A percentile compares a stretch with the other conserved stretches of the same genome.
Evolutionary conservation across 1,140 invertebrate species (phyloP).

Genomic region (Ceratosolen solmsi): DNA sequence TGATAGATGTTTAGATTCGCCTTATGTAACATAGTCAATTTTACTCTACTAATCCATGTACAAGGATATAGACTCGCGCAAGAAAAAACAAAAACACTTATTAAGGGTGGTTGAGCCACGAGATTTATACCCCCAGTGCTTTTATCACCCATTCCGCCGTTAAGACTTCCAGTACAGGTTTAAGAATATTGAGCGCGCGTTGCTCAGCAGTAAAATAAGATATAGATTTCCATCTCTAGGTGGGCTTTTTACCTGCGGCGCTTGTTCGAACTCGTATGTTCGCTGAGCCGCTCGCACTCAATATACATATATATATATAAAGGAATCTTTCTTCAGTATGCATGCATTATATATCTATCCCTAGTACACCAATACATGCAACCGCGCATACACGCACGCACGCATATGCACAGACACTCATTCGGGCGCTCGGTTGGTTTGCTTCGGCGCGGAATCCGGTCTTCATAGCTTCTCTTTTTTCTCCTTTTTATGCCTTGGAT

Average conservation of each 20-base stretch:
- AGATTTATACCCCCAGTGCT: slow-evolving; percentile 61
- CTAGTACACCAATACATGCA: too few relatives aligned
- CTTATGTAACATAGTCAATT: neutral
- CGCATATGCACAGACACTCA: too few relatives aligned
- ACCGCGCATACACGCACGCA: too few relatives aligned
- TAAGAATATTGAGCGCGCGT: slow-evolving; percentile 63
- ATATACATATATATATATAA: neutral
- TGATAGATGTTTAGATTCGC: too few relatives aligned
- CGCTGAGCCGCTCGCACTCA: neutral
- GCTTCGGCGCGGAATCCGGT: slow-evolving; percentile 12
- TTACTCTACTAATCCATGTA: too few relatives aligned
- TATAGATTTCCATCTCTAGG: slow-evolving; percentile 70
- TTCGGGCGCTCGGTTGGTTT: neutral
- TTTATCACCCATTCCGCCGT: slow-evolving; percentile 56
- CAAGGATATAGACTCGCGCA: too few relatives aligned
- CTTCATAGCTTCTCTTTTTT: slow-evolving; percentile 20
- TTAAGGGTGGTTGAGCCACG: slow-evolving; percentile 12
- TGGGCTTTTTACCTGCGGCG: slow-evolving; percentile 64
- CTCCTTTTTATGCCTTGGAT: slow-evolving; percentile 13
- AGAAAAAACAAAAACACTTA: slow-evolving; percentile 49
- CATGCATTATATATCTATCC: too few relatives aligned
- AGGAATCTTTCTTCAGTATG: too few relatives aligned
- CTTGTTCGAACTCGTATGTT: neutral
- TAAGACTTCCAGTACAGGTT: slow-evolving; percentile 52
- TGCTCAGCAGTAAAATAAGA: slow-evolving; percentile 66